Evolutionary conservation across 2,113 vertebrate genomes (phyloP).

Genomic region (Crotalus viridis): DNA sequence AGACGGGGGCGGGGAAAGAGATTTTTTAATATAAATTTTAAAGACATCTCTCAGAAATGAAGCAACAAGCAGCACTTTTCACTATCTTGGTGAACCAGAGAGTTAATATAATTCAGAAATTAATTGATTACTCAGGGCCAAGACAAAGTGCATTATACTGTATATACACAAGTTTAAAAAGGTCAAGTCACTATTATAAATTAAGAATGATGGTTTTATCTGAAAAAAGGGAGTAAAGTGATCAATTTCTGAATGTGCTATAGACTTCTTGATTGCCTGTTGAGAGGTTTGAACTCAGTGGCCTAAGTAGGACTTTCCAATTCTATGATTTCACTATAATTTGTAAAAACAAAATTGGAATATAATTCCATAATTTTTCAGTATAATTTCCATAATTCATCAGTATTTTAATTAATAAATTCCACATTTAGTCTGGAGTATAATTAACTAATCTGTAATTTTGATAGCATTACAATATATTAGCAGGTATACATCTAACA

Average conservation of each 20-base stretch:
- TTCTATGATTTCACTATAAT: not conserved
- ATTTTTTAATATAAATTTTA: not conserved
- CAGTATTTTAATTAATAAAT: not conserved
- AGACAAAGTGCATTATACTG: not conserved
- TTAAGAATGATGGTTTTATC: not conserved
- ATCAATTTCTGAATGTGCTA: not conserved
- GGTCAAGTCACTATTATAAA: not conserved
- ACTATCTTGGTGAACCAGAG: not conserved
- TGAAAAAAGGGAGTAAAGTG: not conserved
- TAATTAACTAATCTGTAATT: not conserved
- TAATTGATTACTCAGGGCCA: not conserved
- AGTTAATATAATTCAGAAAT: not conserved
- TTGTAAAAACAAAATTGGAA: not conserved
- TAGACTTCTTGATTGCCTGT: not conserved
- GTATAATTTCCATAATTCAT: not conserved
- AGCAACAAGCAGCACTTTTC: not conserved
- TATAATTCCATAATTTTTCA: not conserved
- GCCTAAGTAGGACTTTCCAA: not conserved
- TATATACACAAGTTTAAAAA: not conserved
- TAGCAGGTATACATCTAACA: not conserved
- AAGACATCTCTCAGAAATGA: not conserved
- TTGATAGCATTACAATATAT: not conserved
- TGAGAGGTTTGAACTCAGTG: not conserved
- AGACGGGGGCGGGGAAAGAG: too few species aligned
- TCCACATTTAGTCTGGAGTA: not conserved